A percentile compares a stretch with the other conserved stretches of the same genome.
Conservation (phyloP, 2,797 vertebrate species). For the Sebastes kiyomatsui region DNA sequence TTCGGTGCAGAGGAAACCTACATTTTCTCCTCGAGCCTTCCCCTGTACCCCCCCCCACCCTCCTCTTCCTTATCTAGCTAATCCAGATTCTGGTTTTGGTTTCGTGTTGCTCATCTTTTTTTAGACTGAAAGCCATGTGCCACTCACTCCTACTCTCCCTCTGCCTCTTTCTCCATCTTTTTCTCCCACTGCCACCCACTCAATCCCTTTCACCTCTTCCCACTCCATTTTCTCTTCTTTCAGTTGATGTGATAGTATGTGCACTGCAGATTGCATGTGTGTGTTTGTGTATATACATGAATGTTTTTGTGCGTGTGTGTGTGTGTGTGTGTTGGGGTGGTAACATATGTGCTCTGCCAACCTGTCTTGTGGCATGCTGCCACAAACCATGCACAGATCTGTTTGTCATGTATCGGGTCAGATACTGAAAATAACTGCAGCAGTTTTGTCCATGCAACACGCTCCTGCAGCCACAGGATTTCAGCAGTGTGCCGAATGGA, state of each 20-base stretch:
- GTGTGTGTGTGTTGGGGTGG: constrained; percentile 12
- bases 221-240: constrained; percentile 74
- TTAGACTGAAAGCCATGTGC: constrained; percentile 87
- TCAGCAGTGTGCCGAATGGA: constrained; percentile 5
- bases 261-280: constrained; percentile 33
- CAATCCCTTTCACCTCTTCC: constrained; percentile 82
- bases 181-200: constrained; percentile 82
- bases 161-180: constrained; percentile 83
- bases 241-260: constrained; percentile 70
- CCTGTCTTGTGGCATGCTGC: constrained; percentile 51
- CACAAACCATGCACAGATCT: constrained; percentile 44
- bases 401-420: constrained; percentile 37
- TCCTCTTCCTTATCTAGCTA: constrained; percentile 88
- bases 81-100: constrained; percentile 88
- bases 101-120: constrained; percentile 82
- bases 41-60: constrained; percentile 71
- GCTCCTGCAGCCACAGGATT: constrained; percentile 34
- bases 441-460: constrained; percentile 26
- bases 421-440: constrained; percentile 41
- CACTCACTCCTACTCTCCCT: constrained; percentile 87
- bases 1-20: constrained; percentile 71
- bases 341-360: constrained; percentile 62
- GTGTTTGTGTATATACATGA: constrained; percentile 45
- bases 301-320: constrained; percentile 4
- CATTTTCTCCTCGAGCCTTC: constrained; percentile 66